Evolutionary conservation across 2,113 vertebrate species (phyloP), one percentile per base, ranked within the genome.

Genomic region (Dipodomys spectabilis): DNA sequence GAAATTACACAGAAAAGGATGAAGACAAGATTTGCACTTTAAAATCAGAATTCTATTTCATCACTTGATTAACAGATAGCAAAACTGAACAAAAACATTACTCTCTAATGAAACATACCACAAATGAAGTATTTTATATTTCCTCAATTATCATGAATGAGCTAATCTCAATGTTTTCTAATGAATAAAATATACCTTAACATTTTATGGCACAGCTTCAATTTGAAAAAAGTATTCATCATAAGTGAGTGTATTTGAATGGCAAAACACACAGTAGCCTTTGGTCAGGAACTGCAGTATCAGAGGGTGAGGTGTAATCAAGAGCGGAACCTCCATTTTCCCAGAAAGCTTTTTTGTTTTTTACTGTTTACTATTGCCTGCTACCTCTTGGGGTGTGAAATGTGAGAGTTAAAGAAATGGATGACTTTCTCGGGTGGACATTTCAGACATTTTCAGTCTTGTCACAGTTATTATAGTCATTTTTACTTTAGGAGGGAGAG

Each of bases 21-120:
- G 32, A 35, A 35, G n/a, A 28, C 12, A 68, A 65, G 25, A 82
- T 88, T 78, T 86, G 16, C 0, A 22, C 27, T 79, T 77, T 32
- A 74, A 88, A 65, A 79, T 82, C 49, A 39, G 32, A 82, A 82
- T 82, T 95, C 57, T 64, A 74, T 65, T 93, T 87, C 64, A 68
- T 90, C n/a, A 87, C 53, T 86, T 80, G n/a, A 13, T 62, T 85
- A 82, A 73, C 81, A 44, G 91, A 79, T 64, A 44, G 68, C 67
- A 57, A 77, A 62, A 77, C 49, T 72, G 6, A 23, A 39, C 39
- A 39, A 88, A 94, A 68, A 68, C 0, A 30, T 22, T 68, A 27
- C 78, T 92, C 74, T 88, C 68, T 69, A 60, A 77, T 78, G 65
- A 28, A 64, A 86, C 12, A 13, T 16, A 79, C 16, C 19, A 30